These are phyloP conservation scores for Cariama cristata DNA, from an alignment of 2,113 vertebrate genomes.

Conservation along the genomic window DNA sequence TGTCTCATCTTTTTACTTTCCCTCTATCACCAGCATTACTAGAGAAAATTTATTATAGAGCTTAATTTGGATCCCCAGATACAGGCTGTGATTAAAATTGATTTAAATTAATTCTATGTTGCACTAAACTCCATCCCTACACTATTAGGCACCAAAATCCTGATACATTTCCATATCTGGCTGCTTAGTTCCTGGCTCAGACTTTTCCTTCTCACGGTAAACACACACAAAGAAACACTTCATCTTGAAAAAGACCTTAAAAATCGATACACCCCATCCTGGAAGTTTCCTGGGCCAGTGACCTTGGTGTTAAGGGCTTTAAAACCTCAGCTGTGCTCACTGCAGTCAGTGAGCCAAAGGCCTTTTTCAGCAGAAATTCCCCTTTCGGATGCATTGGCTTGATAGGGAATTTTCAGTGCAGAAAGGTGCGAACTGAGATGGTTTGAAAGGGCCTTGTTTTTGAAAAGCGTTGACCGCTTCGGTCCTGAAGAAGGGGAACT, in stretches of 20 bases:
- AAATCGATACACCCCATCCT: not conserved
- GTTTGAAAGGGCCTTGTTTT: not conserved
- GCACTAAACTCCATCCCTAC: not conserved
- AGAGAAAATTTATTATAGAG: not conserved
- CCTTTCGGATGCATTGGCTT: not conserved
- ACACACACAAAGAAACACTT: not conserved
- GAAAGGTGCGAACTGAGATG: not conserved
- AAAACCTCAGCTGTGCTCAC: not conserved
- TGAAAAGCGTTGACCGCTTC: not conserved
- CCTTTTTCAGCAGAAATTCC: not conserved
- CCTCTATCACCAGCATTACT: not conserved
- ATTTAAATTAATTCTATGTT: not conserved
- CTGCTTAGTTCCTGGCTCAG: not conserved
- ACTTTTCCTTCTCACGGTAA: not conserved
- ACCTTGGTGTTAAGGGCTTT: not conserved
- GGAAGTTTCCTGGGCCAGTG: not conserved
- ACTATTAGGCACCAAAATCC: not conserved
- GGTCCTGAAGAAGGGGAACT: not conserved
- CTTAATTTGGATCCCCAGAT: not conserved
- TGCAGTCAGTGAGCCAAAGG: not conserved
- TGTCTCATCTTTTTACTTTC: not conserved
- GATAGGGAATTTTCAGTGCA: not conserved
- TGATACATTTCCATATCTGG: not conserved
- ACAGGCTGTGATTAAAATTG: not conserved
- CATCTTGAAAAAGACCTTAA: not conserved